These are phyloP conservation scores for Oryzias javanicus DNA, from an alignment of 2,113 vertebrate genomes.

Conservation along the genomic window DNA sequence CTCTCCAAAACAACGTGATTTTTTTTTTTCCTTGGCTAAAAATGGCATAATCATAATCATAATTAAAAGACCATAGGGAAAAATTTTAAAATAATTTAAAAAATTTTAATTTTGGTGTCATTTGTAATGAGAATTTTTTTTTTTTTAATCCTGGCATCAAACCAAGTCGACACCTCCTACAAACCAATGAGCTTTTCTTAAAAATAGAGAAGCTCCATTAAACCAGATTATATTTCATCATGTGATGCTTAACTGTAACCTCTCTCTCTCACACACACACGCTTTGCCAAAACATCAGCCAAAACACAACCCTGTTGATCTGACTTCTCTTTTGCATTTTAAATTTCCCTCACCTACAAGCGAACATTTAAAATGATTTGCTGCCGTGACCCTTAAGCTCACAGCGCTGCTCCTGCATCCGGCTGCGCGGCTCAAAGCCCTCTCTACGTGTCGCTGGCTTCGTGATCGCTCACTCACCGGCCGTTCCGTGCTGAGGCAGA, in stretches of 20 bases:
- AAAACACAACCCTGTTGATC: background rate
- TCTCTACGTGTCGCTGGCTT: slow-evolving; percentile 48
- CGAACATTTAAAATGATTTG: slow-evolving; percentile 30
- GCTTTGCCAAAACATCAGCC: background rate
- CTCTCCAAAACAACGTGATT: too few species aligned
- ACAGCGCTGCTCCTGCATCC: slow-evolving; percentile 23
- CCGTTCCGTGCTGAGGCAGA: slow-evolving; percentile 36
- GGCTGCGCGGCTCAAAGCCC: slow-evolving; percentile 41
- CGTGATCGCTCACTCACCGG: slow-evolving; percentile 22
- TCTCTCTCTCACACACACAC: background rate
- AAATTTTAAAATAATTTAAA: too few species aligned
- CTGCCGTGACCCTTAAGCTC: slow-evolving; percentile 26
- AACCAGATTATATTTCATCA: background rate
- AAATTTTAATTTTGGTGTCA: too few species aligned
- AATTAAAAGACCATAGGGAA: too few species aligned
- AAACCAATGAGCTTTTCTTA: background rate
- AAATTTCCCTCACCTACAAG: slow-evolving; percentile 25
- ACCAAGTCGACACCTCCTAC: background rate
- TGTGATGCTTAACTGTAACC: background rate
- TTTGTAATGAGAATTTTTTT: too few species aligned
- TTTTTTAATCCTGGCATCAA: background rate
- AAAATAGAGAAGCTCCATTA: background rate
- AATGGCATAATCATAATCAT: too few species aligned
- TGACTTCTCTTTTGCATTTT: slow-evolving; percentile 1
- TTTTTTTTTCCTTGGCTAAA: too few species aligned